Base-by-base conservation (phyloP, 1,140 invertebrate species). In the Zaprionus gabonicus region DNA sequence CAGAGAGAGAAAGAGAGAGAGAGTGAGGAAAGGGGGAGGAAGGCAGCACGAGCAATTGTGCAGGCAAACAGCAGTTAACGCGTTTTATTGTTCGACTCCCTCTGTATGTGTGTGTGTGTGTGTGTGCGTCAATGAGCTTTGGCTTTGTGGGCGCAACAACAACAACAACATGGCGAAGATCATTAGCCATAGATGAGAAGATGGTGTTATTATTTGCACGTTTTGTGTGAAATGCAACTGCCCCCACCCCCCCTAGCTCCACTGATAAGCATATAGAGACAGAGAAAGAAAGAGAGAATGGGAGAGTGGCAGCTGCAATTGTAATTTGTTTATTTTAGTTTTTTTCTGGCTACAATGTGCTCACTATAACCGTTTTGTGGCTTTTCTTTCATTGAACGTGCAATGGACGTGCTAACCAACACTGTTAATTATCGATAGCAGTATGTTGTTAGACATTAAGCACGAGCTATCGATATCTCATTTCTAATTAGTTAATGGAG, bases 161-260 rank as follows among this genome's bases (percentile, higher is more conserved):
- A 75, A 59, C 20, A 31, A 65, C 70, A 65, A 60, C 44, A 87
- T 87, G 80, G 84, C 77, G 77, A 59, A 76, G 86, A 91, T 91
- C 87, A 91, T 91, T 91, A 86, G 77, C 20, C 60, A 10, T 51
- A 65, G 73, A 76, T 71, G 68, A 62, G 64, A 55, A 91, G 86
- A 91, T 91, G 86, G 86, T 91, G 85, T 91, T 90, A 91, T 91
- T 91, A 91, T 91, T 91, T 91, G 86, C 77, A 80, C 77, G 73
- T 76, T 80, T 80, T 80, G 77, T 80, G 74, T 65, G 77, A 91
- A 91, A 90, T 84, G 78, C 84, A 81, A 84, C 80, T 87, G 81
- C 77, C 60, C 62, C 36, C 44, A 20, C 17, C 53, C 53, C 23
- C n/a, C 51, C 23, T 13, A 27, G 51, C 13, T 3, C 15, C 12